Base-by-base conservation (phyloP, 2,113 vertebrate genomes). In the Actinemys pallida region DNA sequence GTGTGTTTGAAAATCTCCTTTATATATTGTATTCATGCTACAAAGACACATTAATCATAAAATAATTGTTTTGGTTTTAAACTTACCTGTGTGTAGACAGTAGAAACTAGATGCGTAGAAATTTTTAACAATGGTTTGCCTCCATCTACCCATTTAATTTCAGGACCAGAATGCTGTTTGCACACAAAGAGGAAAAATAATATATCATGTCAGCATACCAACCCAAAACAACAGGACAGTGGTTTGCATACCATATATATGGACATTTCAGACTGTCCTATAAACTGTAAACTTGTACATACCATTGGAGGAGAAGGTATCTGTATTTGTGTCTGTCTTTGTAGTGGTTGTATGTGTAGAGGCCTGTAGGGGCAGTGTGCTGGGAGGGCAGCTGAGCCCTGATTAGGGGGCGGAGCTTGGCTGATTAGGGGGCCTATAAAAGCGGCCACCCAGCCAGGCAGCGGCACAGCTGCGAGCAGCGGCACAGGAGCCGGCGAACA, bases 111-210 rank as follows among this genome's bases (percentile, higher is more conserved):
- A 97, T 99, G 99, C 91, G 99, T 98, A 84, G 99, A 99, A 96
- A 99, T 98, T 96, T 99, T 99, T 83, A 99, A 98, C 53, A 99
- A 97, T 8, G 98, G 98, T 93, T 99, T 99, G 76, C 99, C 99
- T 98, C 99, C 99, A 95, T 99, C 99, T 52, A 99, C 99, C 99
- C 99, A 99, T 96, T 99, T 99, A 95, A 99, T 98, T 98, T 99
- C 99, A 94, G 99, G 99, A 90, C 98, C 98, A 49, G 98, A 98
- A 98, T 99, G 99, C 99, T 99, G 98, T 87, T 97, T 1, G 2
- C 31, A 97, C 6, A 96, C 2, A 85, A 5, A 39, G 14, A 97
- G 20, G 52, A 89, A 89, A 93, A 80, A 25, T 81, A 88, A 96
- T 91, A 88, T 24, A 81, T 87, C 8, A 14, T 11, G 84, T 85